Base-by-base conservation (phyloP, 2,113 vertebrate species). In the Oncorhynchus kisutch region DNA sequence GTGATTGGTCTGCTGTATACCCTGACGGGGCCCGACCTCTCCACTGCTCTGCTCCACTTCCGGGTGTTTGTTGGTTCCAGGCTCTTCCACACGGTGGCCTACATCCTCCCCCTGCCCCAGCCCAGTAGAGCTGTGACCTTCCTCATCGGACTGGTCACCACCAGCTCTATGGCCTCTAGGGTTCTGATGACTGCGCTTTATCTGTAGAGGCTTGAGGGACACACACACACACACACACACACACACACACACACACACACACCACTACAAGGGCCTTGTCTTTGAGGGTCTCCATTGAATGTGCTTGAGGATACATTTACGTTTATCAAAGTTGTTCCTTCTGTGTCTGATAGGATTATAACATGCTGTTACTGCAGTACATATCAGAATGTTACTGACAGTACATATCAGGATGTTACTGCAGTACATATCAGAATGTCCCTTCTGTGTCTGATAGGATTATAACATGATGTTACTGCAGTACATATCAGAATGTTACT, bases 1-100 rank as follows among this genome's bases (percentile, higher is more conserved):
- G 74, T 94, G 9, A 79, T 98, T 1, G 96, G 96, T 3, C 91
- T 99, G 8, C 86, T 99, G 34, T 99, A 97, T 0, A 75, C 94
- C 3, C 80, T 99, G 77, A 95, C 94, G 0, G 90, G 89, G 22
- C 95, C 96, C 0, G n/a, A 94, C 0, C 92, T 94, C 3, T 91
- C 9, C 9, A 71, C 82, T 0, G 97, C 97, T 31, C 67, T 97
- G 81, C 84, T 96, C 70, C 95, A 97, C 78, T 99, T 95, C 93
- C 90, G 96, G 11, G 11, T 97, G 71, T 99, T 99, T 2, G 31
- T 86, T 0, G 95, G 76, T 9, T 86, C 94, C 0, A 89, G 96
- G 39, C 80, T n/a, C 77, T 48, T 89, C 68, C 95, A 98, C 88
- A 96, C 94, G 0, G 24, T 97, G 0, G 81, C 94, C 0, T 99